A percentile compares a stretch with the other conserved stretches of the same genome.
Conservation (phyloP, 37 sponge, comb jelly and placozoan species). For the Oscarella lobularis region DNA sequence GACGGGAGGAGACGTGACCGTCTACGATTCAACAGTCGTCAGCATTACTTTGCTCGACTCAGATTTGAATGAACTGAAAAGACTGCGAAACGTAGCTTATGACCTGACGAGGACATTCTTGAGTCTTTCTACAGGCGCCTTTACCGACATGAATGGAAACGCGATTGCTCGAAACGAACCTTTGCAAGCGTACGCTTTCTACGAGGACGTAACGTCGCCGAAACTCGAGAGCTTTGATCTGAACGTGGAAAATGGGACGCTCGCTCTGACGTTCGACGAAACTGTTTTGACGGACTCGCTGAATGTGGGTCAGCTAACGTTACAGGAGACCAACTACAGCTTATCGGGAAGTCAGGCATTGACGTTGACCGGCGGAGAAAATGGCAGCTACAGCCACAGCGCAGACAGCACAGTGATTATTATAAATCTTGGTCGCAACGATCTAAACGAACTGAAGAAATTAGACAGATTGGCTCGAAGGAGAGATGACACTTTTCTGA, state of each 20-base stretch:
- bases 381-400: neutral
- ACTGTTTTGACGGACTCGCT: slow-evolving; percentile 27
- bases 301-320: slow-evolving; percentile 24
- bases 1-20: slow-evolving; percentile 8
- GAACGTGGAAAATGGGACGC: slow-evolving; percentile 43
- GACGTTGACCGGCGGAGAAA: neutral
- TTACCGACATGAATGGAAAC: slow-evolving; percentile 75
- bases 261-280: slow-evolving; percentile 69
- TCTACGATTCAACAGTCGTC: slow-evolving; percentile 19
- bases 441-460: slow-evolving; percentile 60
- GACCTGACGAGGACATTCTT: slow-evolving; percentile 16
- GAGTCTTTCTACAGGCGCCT: slow-evolving; percentile 33
- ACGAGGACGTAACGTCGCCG: slow-evolving; percentile 37
- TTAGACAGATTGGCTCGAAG: slow-evolving; percentile 35
- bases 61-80: slow-evolving; percentile 58
- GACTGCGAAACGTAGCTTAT: slow-evolving; percentile 22
- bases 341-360: neutral
- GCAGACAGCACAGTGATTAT: slow-evolving; percentile 47
- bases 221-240: slow-evolving; percentile 32
- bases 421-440: slow-evolving; percentile 24
- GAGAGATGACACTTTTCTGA: slow-evolving; percentile 15
- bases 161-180: neutral
- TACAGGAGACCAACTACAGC: slow-evolving; percentile 14
- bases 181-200: slow-evolving; percentile 10
- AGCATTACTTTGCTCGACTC: slow-evolving; percentile 21